Evolutionary conservation across 30 jellyfish, hydroid and myxozoan genomes (phyloP), one percentile per base, ranked within the genome.

Genomic region (Morbakka virulenta): DNA sequence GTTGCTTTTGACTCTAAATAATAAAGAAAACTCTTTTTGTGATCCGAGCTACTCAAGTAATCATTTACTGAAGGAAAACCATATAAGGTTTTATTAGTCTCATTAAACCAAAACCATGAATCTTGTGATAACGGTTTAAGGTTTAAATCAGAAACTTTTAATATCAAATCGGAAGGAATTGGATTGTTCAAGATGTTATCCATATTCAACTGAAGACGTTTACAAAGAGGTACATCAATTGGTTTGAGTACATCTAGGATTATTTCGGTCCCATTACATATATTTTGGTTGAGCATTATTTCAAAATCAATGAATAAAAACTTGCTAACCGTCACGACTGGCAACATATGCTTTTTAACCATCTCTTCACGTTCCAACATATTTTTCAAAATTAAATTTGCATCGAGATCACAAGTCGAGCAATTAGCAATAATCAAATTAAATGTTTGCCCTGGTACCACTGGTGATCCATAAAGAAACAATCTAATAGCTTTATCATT

Each of bases 101-200:
- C 87, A 11, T 80, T 72, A 50, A 69, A 81, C 98, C 98, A 91
- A 47, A 84, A 63, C 95, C 95, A 91, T 28, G 95, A 85, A 64
- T 72, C 64, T 0, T 35, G 4, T 6, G 95, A 95, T 67, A 91
- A 69, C 0, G 64, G 83, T 26, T 81, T 73, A 3, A 36, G 22
- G 3, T 72, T n/a, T 13, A 49, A 77, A 22, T 41, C 73, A 21
- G 64, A 50, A 14, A 83, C 72, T 1, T 49, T 67, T n/a, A 83
- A 25, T 28, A 71, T 72, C 22, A 30, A 28, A 3, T 33, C 87
- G 21, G 82, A 48, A 27, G 62, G 81, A 36, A 74, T 17, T 28
- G 47, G 83, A 3, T 35, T 28, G 28, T 80, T 79, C 49, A 26
- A 29, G 17, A 36, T 28, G 22, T 62, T 25, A 4, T 65, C 53